These are phyloP conservation scores for Enchytraeus crypticus DNA, from an alignment of 2,888 invertebrate species.

Conservation along the genomic window DNA sequence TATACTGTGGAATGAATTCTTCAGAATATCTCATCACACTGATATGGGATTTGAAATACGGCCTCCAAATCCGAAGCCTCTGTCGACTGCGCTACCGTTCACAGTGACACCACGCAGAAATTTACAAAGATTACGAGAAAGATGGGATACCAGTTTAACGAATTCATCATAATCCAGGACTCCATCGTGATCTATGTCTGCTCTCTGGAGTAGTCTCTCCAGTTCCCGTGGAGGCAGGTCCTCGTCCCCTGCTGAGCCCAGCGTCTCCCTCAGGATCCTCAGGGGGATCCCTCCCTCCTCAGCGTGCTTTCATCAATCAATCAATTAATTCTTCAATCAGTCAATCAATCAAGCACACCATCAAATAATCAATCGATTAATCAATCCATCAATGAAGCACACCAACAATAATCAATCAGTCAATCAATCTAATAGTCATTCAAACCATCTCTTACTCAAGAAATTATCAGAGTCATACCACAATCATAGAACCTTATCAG, in stretches of 20 bases:
- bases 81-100: no score
- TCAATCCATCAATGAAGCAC: no score
- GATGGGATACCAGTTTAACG: conserved; percentile 46
- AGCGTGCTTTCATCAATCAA: conserved; percentile 35
- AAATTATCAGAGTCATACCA: no score
- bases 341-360: background rate
- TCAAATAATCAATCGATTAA: background rate
- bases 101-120: no score
- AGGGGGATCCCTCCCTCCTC: conserved; percentile 44
- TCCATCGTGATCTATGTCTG: conserved; percentile 44
- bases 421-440: no score
- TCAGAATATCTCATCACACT: no score
- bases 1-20: no score
- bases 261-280: conserved; percentile 39
- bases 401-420: no score
- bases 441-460: no score
- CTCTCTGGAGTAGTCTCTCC: conserved; percentile 36
- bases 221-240: conserved; percentile 35
- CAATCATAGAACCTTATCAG: background rate
- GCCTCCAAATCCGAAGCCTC: no score
- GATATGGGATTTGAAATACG: no score
- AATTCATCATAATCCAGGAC: conserved; percentile 49
- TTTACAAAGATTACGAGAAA: no score
- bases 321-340: background rate
- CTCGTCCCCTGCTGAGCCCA: conserved; percentile 40